Conservation (phyloP, 2,797 vertebrate genomes). For the Enteromius fasciolatus region DNA sequence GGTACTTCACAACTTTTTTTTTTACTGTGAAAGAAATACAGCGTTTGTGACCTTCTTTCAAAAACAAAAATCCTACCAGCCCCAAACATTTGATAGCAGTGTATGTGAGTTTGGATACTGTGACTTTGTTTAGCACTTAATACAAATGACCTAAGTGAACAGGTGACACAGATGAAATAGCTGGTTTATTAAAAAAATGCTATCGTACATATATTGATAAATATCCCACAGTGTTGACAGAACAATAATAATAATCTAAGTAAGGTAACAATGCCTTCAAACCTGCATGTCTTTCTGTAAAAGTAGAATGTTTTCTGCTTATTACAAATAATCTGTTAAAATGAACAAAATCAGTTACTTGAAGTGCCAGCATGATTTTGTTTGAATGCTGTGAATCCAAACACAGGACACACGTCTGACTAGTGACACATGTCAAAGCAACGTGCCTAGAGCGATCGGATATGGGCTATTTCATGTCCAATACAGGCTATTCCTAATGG, state of each 20-base stretch:
- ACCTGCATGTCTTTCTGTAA: neutral
- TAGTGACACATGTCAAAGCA: constrained; percentile 6
- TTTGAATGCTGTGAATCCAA: constrained; percentile 5
- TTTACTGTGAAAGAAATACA: neutral
- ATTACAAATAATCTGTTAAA: neutral
- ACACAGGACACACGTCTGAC: constrained; percentile 23
- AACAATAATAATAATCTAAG: neutral
- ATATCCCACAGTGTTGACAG: neutral
- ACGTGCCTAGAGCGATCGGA: constrained; percentile 26
- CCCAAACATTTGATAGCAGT: too few relatives aligned
- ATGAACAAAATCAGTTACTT: neutral
- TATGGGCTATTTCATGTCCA: constrained; percentile 29
- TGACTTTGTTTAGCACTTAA: too few relatives aligned
- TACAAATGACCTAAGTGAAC: neutral
- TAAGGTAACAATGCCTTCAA: neutral
- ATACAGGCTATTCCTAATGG: neutral
- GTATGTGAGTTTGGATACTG: neutral
- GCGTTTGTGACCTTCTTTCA: neutral
- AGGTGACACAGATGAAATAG: too few relatives aligned
- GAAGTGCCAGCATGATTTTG: neutral
- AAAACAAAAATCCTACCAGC: neutral
- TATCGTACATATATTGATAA: too few relatives aligned
- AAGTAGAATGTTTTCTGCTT: neutral
- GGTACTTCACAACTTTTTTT: neutral
- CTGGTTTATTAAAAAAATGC: too few relatives aligned